Evolutionary conservation across 2,113 vertebrate species (phyloP).

Genomic region (Gymnarchus niloticus): DNA sequence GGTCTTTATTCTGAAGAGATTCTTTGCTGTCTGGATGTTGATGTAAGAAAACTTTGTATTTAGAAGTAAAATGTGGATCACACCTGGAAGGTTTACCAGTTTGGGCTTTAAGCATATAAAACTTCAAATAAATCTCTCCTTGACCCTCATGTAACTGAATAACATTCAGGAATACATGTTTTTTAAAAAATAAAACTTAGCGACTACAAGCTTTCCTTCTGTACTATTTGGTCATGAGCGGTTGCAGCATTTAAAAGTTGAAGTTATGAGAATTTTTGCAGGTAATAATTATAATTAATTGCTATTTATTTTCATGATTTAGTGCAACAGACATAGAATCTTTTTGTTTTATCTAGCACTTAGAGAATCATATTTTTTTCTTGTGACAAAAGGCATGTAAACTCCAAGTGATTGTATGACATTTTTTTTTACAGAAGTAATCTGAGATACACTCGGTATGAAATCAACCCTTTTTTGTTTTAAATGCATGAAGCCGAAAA

Average conservation of each 20-base stretch:
- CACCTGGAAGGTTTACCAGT: background rate
- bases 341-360: too few species aligned
- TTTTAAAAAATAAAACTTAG: background rate
- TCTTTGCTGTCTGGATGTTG: conserved; percentile 12
- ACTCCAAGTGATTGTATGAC: background rate
- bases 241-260: background rate
- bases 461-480: background rate
- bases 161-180: background rate
- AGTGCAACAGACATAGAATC: too few species aligned
- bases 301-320: too few species aligned
- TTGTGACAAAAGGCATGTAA: background rate
- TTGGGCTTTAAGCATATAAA: background rate
- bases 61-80: background rate
- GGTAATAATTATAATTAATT: background rate
- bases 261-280: background rate
- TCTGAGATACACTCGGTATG: background rate
- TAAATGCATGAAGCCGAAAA: background rate
- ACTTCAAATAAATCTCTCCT: background rate
- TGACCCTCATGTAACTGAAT: background rate
- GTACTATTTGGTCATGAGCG: background rate
- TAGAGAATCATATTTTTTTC: background rate
- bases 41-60: conserved; percentile 26
- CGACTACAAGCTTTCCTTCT: background rate
- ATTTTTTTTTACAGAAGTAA: background rate
- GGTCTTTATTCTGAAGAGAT: conserved; percentile 17